Evolutionary conservation across 2,888 invertebrate genomes (phyloP), one percentile per base, ranked within the genome.

Genomic region (Teinopalpus imperialis): DNA sequence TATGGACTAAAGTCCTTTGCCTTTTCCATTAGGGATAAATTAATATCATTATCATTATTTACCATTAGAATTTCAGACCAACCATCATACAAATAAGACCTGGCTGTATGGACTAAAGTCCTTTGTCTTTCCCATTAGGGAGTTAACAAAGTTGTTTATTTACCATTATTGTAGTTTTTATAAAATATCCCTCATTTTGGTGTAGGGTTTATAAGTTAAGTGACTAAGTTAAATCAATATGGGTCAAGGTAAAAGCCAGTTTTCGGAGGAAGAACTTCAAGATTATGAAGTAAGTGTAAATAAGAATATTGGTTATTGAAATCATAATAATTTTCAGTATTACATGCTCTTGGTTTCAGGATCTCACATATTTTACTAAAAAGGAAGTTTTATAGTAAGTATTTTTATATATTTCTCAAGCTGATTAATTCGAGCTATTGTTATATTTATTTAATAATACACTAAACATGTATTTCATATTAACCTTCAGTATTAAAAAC

Each of bases 371-470:
- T 81, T 97, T 98, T 74, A 95, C 96, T 0, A 96, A 96, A 69
- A 96, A 97, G 66, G 97, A 98, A 91, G 96, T 98, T 34, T 81
- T 97, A 51, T 93, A 94, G 97, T 97, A 89, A 94, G 94, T 93
- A 63, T 45, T 1, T 30, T 24, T 21, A 21, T 31, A 23, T 20
- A 4, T 24, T n/a, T 16, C 23, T 16, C 20, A 30, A 10, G 32
- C 48, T 16, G 16, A 16, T 3, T 3, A 16, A 16, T 16, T 4
- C 16, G 16, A n/a, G n/a, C n/a, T n/a, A n/a, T n/a, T n/a, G n/a
- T n/a, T n/a, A n/a, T n/a, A n/a, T n/a, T n/a, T n/a, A n/a, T n/a
- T n/a, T n/a, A n/a, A n/a, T n/a, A n/a, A n/a, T n/a, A n/a, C n/a
- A n/a, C n/a, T n/a, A n/a, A n/a, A n/a, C n/a, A n/a, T n/a, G n/a